phyloP scores from a whole-genome alignment of 2,797 vertebrate species.

The Gallinago stenura region DNA sequence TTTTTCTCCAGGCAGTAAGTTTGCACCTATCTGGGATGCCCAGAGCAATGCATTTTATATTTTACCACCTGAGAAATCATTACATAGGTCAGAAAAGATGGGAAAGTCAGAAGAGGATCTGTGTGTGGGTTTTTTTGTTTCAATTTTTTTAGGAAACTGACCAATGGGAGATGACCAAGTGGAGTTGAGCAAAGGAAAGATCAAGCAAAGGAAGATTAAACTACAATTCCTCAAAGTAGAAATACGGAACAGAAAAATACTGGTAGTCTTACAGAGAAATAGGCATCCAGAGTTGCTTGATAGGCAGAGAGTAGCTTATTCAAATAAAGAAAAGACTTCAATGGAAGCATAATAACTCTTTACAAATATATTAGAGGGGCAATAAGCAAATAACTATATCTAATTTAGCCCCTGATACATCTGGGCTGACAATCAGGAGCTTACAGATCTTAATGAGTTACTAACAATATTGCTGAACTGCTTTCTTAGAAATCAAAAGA shows the following conservation, averaged over 20 bases:
- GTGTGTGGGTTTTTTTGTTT: neutral
- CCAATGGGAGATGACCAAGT: neutral
- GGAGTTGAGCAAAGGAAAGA: neutral
- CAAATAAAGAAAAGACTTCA: neutral
- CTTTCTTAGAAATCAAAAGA: neutral
- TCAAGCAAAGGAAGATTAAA: neutral
- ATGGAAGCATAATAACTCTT: neutral
- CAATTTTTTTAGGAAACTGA: neutral
- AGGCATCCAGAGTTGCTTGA: neutral
- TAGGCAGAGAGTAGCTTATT: neutral
- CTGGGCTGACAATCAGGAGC: neutral
- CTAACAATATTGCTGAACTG: neutral
- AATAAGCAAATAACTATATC: neutral
- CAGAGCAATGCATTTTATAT: neutral
- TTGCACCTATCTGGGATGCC: neutral
- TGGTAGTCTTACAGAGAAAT: neutral
- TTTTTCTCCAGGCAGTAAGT: neutral
- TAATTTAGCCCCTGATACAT: neutral
- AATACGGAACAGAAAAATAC: neutral
- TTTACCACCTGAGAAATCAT: neutral
- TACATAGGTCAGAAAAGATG: neutral
- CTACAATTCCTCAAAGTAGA: neutral
- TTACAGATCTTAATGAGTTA: neutral
- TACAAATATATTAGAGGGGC: neutral
- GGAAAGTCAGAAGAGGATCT: neutral